Evolutionary conservation across 1,140 invertebrate genomes (phyloP), one percentile per base, ranked within the genome.

Genomic region (Drosophila persimilis): DNA sequence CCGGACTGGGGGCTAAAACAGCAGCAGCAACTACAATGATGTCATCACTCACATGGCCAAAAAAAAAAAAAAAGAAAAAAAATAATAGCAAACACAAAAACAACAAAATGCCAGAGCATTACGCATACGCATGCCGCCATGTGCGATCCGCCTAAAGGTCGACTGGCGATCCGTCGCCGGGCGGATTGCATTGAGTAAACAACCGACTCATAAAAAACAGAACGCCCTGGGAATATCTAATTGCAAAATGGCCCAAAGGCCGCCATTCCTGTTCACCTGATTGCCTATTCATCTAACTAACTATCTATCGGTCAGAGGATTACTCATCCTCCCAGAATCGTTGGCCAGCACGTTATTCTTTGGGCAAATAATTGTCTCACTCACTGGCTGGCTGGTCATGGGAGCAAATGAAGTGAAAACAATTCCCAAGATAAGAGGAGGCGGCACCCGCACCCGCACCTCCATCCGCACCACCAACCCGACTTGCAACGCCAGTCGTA

Each of bases 41-140:
- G 39, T 63, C 58, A 73, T 56, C 29, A 41, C 50, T 53, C 45
- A 55, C 48, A 45, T 62, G 58, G 65, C 51, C 46, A 29, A 46
- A 69, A 54, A 41, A 13, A 29, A 17, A 35, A 46, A n/a, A n/a
- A 57, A n/a, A n/a, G n/a, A 3, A 51, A 45, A 20, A 20, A 2
- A 20, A 20, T 20, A 20, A 20, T 20, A 20, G 20, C 20, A 20
- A 20, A 52, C 46, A 31, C 39, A 46, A 55, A 3, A 62, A n/a
- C 9, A 17, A 39, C 39, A 31, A 15, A 72, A 63, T 65, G 58
- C 46, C 60, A 63, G 48, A 60, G 46, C 47, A 84, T 77, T 84
- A 73, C 81, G 77, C 77, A 80, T 85, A 80, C 77, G 80, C 71
- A 39, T 39, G 5, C 35, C 35, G 35, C 70, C 80, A 80, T 84